Conservation (phyloP, 2,888 invertebrate species). For the Choreutis nemorana region DNA sequence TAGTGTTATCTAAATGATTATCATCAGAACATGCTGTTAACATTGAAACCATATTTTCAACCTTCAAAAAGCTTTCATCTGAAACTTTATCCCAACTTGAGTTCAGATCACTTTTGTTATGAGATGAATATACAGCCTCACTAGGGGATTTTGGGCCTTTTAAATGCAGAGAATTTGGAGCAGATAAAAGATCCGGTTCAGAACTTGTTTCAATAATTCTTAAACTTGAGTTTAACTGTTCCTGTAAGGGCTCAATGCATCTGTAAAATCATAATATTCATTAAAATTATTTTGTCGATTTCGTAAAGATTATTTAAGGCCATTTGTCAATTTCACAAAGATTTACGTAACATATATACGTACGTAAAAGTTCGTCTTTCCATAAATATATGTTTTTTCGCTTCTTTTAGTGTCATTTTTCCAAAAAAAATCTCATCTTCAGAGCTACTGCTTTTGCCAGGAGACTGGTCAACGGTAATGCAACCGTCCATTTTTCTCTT, state of each 20-base stretch:
- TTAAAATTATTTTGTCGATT: too few relatives aligned
- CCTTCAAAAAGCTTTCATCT: constrained; percentile 35
- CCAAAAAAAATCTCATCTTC: constrained; percentile 41
- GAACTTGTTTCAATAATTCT: constrained; percentile 40
- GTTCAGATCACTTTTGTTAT: constrained; percentile 10
- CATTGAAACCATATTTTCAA: constrained; percentile 30
- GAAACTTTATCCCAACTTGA: constrained; percentile 16
- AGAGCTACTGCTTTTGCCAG: constrained; percentile 5
- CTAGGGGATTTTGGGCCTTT: constrained; percentile 7
- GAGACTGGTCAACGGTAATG: too few relatives aligned
- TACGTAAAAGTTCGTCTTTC: constrained; percentile 21
- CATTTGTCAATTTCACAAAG: too few relatives aligned
- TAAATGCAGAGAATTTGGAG: constrained; percentile 2
- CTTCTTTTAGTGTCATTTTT: constrained; percentile 33
- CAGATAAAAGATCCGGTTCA: constrained; percentile 26
- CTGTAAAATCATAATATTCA: too few relatives aligned
- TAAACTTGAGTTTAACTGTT: constrained; percentile 24
- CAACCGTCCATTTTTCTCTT: too few relatives aligned
- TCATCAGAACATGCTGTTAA: constrained; percentile 18
- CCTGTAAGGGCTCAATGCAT: too few relatives aligned
- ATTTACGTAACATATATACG: too few relatives aligned
- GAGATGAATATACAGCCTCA: constrained; percentile 9
- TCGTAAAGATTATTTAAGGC: too few relatives aligned
- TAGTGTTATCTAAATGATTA: constrained; percentile 30
- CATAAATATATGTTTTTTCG: constrained; percentile 25